phyloP scores from a whole-genome alignment of 1,140 invertebrate genomes.

The Ridgeia piscesae region DNA sequence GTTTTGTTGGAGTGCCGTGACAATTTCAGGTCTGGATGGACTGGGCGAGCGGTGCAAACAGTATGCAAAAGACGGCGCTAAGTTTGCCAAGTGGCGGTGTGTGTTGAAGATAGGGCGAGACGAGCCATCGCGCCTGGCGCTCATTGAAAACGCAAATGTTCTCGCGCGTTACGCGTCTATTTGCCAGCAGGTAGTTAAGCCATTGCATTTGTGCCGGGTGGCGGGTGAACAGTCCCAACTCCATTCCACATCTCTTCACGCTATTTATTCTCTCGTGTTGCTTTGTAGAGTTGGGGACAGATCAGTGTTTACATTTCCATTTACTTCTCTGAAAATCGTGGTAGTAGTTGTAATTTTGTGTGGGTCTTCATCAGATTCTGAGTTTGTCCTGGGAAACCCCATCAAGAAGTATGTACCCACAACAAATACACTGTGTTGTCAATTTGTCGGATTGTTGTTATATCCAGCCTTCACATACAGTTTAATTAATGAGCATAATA shows the following conservation, averaged over 20 bases:
- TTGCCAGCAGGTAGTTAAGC: conserved; percentile 71
- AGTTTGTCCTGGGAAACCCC: not conserved
- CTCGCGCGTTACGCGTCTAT: conserved; percentile 95
- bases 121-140: conserved; percentile 85
- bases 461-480: no score
- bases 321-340: not conserved
- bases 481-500: no score
- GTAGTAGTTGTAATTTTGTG: not conserved
- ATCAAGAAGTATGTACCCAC: no score
- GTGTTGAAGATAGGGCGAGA: conserved; percentile 91
- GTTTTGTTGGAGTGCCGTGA: not conserved
- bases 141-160: conserved; percentile 93
- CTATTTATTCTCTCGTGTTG: not conserved
- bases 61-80: conserved; percentile 97
- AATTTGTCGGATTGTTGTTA: no score
- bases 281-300: not conserved
- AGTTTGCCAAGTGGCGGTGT: conserved; percentile 98
- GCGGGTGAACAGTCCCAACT: not conserved
- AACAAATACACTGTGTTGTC: no score
- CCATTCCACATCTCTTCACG: not conserved
- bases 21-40: conserved; percentile 72
- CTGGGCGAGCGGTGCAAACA: conserved; percentile 90
- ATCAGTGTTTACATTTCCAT: not conserved
- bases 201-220: not conserved
- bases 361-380: not conserved